phyloP scores from a whole-genome alignment of 2,888 invertebrate genomes.

The Ecdyonurus torrentis region DNA sequence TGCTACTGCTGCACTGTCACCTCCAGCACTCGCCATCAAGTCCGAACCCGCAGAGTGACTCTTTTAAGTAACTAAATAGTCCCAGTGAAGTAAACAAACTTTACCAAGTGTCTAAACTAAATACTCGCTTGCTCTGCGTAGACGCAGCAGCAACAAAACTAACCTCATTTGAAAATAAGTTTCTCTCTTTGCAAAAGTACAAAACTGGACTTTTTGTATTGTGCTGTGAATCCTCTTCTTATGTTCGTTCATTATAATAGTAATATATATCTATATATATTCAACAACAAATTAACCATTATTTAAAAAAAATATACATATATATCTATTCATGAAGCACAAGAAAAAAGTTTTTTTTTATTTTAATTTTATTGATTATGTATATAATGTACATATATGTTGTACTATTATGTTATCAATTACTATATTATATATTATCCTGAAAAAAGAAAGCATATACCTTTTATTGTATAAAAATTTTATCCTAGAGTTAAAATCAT shows the following conservation, averaged over 20 bases:
- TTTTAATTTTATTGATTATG: not conserved
- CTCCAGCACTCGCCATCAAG: not conserved
- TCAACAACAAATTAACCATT: too few species aligned
- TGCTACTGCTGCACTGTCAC: not conserved
- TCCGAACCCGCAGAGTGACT: not conserved
- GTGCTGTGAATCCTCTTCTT: not conserved
- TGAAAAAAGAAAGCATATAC: too few species aligned
- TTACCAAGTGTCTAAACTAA: not conserved
- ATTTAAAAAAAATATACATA: not conserved
- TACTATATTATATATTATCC: too few species aligned
- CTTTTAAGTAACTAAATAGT: too few species aligned
- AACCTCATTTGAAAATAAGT: not conserved
- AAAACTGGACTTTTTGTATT: not conserved
- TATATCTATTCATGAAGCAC: not conserved
- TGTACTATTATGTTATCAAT: not conserved
- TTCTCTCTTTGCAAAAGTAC: not conserved
- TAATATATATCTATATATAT: too few species aligned
- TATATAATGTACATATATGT: not conserved
- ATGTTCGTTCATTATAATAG: not conserved
- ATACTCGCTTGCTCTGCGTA: too few species aligned
- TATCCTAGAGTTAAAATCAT: not conserved
- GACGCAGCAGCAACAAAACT: too few species aligned
- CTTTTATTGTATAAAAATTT: not conserved
- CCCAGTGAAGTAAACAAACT: not conserved
- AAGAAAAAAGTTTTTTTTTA: not conserved